Percentiles rank a stretch among this genome's conserved stretches.
These are phyloP conservation scores for Varroa destructor DNA, from an alignment of 1,140 invertebrate genomes.

Conservation along the genomic window DNA sequence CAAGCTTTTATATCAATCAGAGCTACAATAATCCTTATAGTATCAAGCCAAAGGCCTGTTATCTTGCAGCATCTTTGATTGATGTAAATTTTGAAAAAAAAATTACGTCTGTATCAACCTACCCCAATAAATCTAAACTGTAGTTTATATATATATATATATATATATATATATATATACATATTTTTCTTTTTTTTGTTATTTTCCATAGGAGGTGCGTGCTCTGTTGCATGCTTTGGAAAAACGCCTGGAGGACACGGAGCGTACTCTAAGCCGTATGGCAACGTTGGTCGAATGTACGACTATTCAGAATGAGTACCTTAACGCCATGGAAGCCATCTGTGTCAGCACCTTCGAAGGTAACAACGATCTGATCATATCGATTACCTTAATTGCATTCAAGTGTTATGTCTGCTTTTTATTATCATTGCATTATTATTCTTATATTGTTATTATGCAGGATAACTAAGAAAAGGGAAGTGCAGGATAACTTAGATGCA, in stretches of 20 bases:
- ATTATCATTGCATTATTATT: conserved; percentile 1
- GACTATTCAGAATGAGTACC: conserved; percentile 61
- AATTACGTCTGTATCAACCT: too few relatives aligned
- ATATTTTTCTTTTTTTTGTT: too few relatives aligned
- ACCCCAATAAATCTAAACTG: too few relatives aligned
- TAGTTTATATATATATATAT: too few relatives aligned
- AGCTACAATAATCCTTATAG: background rate
- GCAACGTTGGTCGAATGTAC: conserved; percentile 63
- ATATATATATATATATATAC: too few relatives aligned
- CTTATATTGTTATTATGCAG: conserved; percentile 29
- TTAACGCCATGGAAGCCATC: conserved; percentile 55
- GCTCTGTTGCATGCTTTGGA: conserved; percentile 29
- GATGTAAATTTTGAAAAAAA: too few relatives aligned
- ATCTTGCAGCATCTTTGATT: too few relatives aligned
- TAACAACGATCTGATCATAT: background rate
- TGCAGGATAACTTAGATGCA: too few relatives aligned
- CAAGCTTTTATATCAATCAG: conserved; percentile 30
- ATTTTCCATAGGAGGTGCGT: conserved; percentile 27
- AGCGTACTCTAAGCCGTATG: conserved; percentile 39
- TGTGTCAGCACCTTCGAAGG: conserved; percentile 64
- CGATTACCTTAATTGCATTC: conserved; percentile 16
- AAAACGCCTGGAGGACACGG: conserved; percentile 34
- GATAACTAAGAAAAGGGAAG: background rate
- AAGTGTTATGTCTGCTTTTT: background rate
- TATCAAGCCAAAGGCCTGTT: too few relatives aligned